Evolutionary conservation across 1,140 invertebrate genomes (phyloP).

Genomic region (Zaprionus capensis): DNA sequence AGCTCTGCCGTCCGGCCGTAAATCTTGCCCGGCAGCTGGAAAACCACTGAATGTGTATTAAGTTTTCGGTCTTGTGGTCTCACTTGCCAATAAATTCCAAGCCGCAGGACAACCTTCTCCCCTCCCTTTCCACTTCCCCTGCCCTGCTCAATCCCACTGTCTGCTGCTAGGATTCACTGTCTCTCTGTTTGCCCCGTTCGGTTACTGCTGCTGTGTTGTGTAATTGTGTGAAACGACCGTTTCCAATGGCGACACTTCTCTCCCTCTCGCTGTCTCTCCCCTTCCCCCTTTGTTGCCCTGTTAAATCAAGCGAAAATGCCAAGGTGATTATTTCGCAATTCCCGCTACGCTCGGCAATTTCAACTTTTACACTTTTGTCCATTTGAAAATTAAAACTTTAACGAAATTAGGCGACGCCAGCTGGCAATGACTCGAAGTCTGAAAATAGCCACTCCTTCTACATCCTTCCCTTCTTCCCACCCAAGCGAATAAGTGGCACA

Average conservation of each 20-base stretch:
- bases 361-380: not conserved
- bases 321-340: conserved; percentile 54
- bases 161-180: not conserved
- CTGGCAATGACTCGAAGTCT: conserved; percentile 22
- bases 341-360: conserved; percentile 5
- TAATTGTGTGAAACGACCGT: conserved; percentile 59
- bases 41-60: conserved; percentile 55
- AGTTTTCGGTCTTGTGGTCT: conserved; percentile 48
- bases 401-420: conserved; percentile 33
- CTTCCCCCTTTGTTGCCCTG: not conserved
- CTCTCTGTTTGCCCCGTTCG: not conserved
- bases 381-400: conserved; percentile 39
- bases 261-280: too few species aligned
- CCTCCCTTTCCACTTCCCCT: not conserved
- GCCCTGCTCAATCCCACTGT: not conserved
- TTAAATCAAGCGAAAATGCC: conserved; percentile 64
- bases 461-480: not conserved
- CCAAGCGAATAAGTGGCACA: conserved; percentile 2
- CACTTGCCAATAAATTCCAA: conserved; percentile 54
- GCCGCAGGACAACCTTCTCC: not conserved
- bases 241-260: conserved; percentile 23
- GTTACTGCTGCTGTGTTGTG: conserved; percentile 37
- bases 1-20: conserved; percentile 21
- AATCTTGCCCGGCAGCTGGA: conserved; percentile 46
- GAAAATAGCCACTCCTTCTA: conserved; percentile 14